A percentile compares a stretch with the other conserved stretches of the same genome.
phyloP scores from a whole-genome alignment of 2,888 invertebrate genomes.

The Oasisia sp. region DNA sequence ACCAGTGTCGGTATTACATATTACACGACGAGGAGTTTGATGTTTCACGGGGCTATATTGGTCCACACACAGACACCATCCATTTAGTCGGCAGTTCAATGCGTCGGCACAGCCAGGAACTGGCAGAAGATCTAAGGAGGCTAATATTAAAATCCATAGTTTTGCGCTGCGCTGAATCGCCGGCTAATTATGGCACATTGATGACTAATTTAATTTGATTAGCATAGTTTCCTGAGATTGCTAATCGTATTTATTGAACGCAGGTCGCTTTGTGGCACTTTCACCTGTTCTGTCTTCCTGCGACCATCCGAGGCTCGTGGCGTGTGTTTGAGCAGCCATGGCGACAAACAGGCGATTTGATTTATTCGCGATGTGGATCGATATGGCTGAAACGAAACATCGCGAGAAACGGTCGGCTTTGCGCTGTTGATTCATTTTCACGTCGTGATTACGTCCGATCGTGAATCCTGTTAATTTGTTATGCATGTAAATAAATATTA shows the following conservation, averaged over 20 bases:
- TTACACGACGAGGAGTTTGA: background rate
- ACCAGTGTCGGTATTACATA: too few species aligned
- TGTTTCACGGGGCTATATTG: background rate
- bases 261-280: background rate
- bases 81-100: background rate
- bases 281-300: background rate
- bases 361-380: background rate
- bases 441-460: background rate
- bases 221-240: background rate
- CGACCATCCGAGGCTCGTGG: background rate
- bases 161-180: background rate
- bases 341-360: background rate
- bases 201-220: conserved; percentile 17
- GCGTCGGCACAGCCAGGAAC: background rate
- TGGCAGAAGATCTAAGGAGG: background rate
- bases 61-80: background rate
- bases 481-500: background rate
- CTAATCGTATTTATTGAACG: conserved; percentile 14
- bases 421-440: background rate
- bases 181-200: background rate
- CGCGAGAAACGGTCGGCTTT: too few species aligned
- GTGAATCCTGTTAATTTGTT: background rate
- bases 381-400: background rate
- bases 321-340: background rate
- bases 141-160: background rate